Evolutionary conservation across 30 jellyfish, hydroid and myxozoan genomes (phyloP).

Genomic region (Hydra vulgaris): DNA sequence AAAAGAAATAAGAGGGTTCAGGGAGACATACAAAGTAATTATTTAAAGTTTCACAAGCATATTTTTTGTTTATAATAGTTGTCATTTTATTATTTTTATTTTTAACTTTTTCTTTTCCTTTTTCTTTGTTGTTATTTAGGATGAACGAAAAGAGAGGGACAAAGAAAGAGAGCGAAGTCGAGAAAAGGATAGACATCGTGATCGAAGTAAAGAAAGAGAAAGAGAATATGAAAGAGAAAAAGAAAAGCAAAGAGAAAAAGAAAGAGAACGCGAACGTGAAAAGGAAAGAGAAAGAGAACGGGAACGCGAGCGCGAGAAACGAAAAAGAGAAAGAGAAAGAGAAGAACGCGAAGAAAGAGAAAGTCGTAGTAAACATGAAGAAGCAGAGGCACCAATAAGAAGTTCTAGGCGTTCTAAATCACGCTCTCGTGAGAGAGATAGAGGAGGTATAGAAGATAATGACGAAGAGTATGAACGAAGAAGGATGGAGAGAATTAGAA

Average conservation of each 20-base stretch:
- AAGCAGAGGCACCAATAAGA: conserved; percentile 61
- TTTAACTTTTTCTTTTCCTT: background rate
- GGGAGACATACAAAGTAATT: conserved; percentile 88
- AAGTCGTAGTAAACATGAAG: conserved; percentile 35
- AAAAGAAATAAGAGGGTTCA: conserved; percentile 84
- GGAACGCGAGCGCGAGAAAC: conserved; percentile 28
- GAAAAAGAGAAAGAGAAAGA: conserved; percentile 38
- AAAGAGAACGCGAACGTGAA: conserved; percentile 42
- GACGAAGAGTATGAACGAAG: conserved; percentile 81
- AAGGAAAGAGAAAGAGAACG: conserved; percentile 45
- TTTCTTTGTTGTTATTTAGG: conserved; percentile 10
- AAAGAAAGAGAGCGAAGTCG: conserved; percentile 52
- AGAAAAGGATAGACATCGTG: conserved; percentile 54
- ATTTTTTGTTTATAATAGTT: background rate
- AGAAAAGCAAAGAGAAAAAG: conserved; percentile 26
- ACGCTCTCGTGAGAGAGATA: conserved; percentile 46
- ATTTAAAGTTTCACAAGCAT: background rate
- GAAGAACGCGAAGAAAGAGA: conserved; percentile 46
- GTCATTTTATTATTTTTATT: background rate
- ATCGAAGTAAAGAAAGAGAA: conserved; percentile 42
- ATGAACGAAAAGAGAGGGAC: conserved; percentile 68
- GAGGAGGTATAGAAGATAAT: conserved; percentile 53
- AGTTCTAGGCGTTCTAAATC: conserved; percentile 56
- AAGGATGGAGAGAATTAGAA: conserved; percentile 67
- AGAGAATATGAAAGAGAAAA: conserved; percentile 40